Conservation (phyloP, 1,140 invertebrate genomes). For the Ladona fulva region DNA sequence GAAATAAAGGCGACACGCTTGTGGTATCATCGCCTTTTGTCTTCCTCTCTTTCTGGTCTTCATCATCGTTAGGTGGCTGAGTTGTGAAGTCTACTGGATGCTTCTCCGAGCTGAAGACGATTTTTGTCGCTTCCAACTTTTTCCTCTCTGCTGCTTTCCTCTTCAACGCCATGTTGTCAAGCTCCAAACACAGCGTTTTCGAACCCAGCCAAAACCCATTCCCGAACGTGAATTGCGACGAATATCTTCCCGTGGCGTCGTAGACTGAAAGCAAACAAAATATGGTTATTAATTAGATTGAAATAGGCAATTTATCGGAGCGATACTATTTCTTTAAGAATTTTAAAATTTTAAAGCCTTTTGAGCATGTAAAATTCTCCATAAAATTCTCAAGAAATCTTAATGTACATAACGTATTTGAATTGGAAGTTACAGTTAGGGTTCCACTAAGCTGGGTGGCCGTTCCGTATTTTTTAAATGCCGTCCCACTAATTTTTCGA, state of each 20-base stretch:
- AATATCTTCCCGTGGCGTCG: conserved; percentile 70
- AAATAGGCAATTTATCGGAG: too few species aligned
- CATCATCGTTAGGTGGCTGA: conserved; percentile 16
- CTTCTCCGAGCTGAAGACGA: conserved; percentile 27
- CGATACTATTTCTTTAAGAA: too few species aligned
- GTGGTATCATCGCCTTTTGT: neutral
- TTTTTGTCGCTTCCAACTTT: conserved; percentile 14
- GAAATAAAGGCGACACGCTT: neutral
- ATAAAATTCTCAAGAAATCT: too few species aligned
- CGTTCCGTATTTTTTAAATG: too few species aligned
- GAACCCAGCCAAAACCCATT: conserved; percentile 77
- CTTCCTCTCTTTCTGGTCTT: conserved; percentile 16
- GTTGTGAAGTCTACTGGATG: conserved; percentile 20
- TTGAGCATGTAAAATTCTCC: too few species aligned
- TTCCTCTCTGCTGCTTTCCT: neutral
- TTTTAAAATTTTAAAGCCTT: too few species aligned
- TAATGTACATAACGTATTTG: too few species aligned
- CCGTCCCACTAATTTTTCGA: too few species aligned
- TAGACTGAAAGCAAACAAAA: conserved; percentile 50
- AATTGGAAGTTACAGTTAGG: too few species aligned
- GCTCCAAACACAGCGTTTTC: conserved; percentile 49
- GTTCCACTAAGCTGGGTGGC: too few species aligned
- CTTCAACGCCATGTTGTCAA: conserved; percentile 25
- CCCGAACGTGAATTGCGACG: conserved; percentile 66
- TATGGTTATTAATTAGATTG: too few species aligned